Evolutionary conservation across 2,888 invertebrate genomes (phyloP), one percentile per base, ranked within the genome.

Genomic region (Idaea biselata): DNA sequence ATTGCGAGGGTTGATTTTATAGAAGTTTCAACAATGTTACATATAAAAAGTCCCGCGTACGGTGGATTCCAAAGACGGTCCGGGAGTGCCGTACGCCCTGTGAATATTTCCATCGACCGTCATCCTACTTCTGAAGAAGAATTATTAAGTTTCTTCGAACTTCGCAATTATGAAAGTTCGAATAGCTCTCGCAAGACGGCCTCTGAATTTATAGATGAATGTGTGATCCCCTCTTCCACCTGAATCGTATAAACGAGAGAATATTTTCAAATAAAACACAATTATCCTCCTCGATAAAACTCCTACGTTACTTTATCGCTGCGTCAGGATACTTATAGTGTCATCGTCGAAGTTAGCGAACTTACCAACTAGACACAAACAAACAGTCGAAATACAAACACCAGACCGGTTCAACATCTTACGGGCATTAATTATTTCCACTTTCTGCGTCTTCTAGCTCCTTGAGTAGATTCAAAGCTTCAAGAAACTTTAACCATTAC

Each of bases 151-250:
- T 92, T 87, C 82, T 76, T 82, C 87, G 84, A 91, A 92, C 91
- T 92, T 91, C 84, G 90, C 91, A 92, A 92, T 92, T 92, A 92
- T 91, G 91, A 90, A 91, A 91, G 90, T 92, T 92, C 89, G 88
- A 91, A 92, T 91, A 90, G 90, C 91, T 91, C 90, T 88, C 81
- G 80, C 83, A 89, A 89, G 91, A 91, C 91, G 90, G 86, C 82
- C 83, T 82, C 90, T 87, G 91, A 91, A 92, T 92, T 91, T 91
- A 91, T 92, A 92, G 89, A 89, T 87, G 89, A 89, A 88, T 91
- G 79, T 91, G 84, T 89, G 88, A 83, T 85, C 81, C 78, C 81
- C 78, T 55, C 67, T 59, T 69, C 62, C 68, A 80, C 85, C 86
- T 83, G 86, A 80, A 80, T 83, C 64, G 68, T 65, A 67, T 69